Percentiles rank a stretch among this genome's conserved stretches.
These are phyloP conservation scores for Azorinus chamasolen DNA, from an alignment of 2,888 invertebrate genomes.

Conservation along the genomic window DNA sequence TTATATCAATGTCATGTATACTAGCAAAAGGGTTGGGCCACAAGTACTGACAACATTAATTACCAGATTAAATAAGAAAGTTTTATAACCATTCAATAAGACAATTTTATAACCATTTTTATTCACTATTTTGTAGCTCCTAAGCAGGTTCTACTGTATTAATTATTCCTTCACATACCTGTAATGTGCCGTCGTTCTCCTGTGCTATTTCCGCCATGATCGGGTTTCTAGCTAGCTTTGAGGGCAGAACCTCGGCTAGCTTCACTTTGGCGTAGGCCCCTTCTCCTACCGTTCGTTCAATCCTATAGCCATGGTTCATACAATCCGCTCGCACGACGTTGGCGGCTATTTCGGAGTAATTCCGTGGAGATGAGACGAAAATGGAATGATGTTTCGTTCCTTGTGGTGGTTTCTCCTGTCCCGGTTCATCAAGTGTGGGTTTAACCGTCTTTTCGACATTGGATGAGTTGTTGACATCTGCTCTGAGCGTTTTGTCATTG, in stretches of 20 bases:
- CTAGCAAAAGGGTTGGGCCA: too few relatives aligned
- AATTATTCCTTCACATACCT: too few relatives aligned
- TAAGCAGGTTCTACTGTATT: too few relatives aligned
- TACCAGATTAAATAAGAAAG: too few relatives aligned
- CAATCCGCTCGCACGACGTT: constrained; percentile 67
- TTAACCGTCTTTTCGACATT: background rate
- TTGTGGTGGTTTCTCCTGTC: background rate
- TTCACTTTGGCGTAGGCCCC: constrained; percentile 77
- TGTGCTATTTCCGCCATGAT: constrained; percentile 57
- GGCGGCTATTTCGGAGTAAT: constrained; percentile 36
- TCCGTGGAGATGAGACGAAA: constrained; percentile 30
- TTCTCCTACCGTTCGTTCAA: constrained; percentile 67
- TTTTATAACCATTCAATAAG: too few relatives aligned
- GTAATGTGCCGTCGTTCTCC: constrained; percentile 21
- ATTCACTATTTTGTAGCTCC: too few relatives aligned
- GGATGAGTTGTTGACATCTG: background rate
- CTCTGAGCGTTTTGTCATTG: background rate
- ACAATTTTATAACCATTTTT: too few relatives aligned
- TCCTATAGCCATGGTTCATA: constrained; percentile 69
- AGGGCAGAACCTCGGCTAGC: constrained; percentile 68
- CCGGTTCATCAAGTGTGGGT: background rate
- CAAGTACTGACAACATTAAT: too few relatives aligned
- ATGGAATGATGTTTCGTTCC: constrained; percentile 18
- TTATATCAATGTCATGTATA: too few relatives aligned
- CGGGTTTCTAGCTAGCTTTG: constrained; percentile 67